Base-by-base conservation (phyloP, 1,140 invertebrate species). In the Stegodyphus mimosarum region DNA sequence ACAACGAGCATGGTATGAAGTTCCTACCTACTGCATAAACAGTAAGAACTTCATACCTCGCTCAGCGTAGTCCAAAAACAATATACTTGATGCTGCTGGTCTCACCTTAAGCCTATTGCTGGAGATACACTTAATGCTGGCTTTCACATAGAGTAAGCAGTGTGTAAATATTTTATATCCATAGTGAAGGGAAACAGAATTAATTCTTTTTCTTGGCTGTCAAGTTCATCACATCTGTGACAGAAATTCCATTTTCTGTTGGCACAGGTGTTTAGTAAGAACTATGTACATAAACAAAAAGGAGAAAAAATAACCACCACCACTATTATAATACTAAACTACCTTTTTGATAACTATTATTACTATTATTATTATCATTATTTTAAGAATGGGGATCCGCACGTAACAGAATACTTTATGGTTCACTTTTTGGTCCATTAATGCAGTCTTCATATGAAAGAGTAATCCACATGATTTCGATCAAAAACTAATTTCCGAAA, bases 31-130 rank as follows among this genome's bases (percentile, higher is more conserved):
- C 79, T 87, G 72, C 83, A 76, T 76, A 33, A 78, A 87, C 86
- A 87, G 86, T 87, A 87, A 87, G 86, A 87, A 87, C 86, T 87
- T 79, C 86, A 87, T 77, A 87, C 86, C 86, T 87, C 86, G 86
- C 86, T 87, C 78, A 72, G 50, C 50, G 74, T 83, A 83, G 77
- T 55, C 33, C 79, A 81, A 87, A 86, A 33, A 51, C 48, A 76
- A 9, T 13, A 13, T n/a, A 13, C n/a, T n/a, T 63, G 10, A 63
- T 63, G 10, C n/a, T 33, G 33, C 33, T 48, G 17, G 17, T 9
- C 9, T 17, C 33, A 17, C 9, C 67, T 48, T 17, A 10, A 48
- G 67, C 67, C 9, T 9, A n/a, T 2, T n/a, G 10, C 67, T 17
- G 9, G 6, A n/a, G 2, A 17, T 13, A 11, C n/a, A 13, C 10